These are phyloP conservation scores for Cyprinodon tularosa DNA, from an alignment of 2,113 vertebrate species.

Conservation along the genomic window DNA sequence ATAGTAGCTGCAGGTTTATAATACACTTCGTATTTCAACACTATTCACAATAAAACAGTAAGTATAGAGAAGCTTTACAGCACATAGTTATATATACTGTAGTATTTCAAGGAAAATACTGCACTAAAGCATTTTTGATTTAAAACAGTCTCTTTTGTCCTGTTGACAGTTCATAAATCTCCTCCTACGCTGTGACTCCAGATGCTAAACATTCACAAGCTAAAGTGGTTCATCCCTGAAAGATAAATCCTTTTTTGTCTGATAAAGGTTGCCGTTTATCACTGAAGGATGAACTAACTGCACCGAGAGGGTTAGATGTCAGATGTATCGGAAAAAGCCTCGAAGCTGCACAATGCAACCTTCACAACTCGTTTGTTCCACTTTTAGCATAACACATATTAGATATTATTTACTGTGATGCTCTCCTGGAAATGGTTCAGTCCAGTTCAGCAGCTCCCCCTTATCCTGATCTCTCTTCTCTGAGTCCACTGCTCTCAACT, in stretches of 20 bases:
- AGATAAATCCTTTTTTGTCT: conserved; percentile 53
- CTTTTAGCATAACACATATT: conserved; percentile 12
- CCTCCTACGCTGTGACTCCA: conserved; percentile 31
- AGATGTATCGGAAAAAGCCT: conserved; percentile 18
- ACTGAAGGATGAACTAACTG: conserved; percentile 39
- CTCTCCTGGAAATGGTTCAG: conserved; percentile 56
- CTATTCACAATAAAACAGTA: neutral
- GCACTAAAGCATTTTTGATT: conserved; percentile 15
- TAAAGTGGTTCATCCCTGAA: conserved; percentile 56
- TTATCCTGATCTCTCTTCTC: neutral
- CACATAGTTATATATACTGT: neutral
- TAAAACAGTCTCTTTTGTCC: conserved; percentile 8
- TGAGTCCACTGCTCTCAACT: conserved; percentile 34
- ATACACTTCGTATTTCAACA: too few relatives aligned
- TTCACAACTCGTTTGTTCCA: neutral
- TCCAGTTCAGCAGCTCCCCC: conserved; percentile 42
- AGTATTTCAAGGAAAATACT: conserved; percentile 2
- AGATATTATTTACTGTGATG: conserved; percentile 45
- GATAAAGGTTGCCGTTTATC: conserved; percentile 55
- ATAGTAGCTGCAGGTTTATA: too few relatives aligned
- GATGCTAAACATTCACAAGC: conserved; percentile 61
- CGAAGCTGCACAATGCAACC: neutral
- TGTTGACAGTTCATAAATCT: conserved; percentile 63
- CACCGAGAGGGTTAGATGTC: conserved; percentile 20
- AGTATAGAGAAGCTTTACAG: neutral